phyloP scores from a whole-genome alignment of 2,113 vertebrate genomes.

The Phylloscopus whistleri region DNA sequence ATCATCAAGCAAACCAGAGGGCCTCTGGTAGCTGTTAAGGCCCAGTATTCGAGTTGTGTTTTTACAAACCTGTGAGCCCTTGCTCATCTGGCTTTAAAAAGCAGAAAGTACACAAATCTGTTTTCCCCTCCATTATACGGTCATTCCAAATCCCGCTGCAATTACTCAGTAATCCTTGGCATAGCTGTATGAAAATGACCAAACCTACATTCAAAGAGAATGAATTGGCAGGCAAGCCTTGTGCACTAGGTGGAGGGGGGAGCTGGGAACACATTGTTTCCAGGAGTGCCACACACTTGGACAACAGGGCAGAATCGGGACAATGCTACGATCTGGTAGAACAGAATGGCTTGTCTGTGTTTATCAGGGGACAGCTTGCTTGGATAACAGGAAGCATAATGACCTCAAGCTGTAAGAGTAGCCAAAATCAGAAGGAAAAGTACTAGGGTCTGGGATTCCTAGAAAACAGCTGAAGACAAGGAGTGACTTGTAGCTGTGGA shows the following conservation, averaged over 20 bases:
- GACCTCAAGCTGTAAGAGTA: neutral
- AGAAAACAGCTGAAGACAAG: neutral
- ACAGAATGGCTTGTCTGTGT: neutral
- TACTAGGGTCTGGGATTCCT: neutral
- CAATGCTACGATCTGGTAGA: neutral
- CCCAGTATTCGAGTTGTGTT: rapidly evolving
- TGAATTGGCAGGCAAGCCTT: neutral
- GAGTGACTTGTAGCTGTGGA: neutral
- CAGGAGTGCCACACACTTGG: neutral
- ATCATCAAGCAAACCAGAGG: neutral
- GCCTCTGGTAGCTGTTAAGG: neutral
- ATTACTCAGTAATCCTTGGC: conserved; percentile 14
- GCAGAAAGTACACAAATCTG: neutral
- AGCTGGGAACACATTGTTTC: neutral
- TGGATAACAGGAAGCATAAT: neutral
- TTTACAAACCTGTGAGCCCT: neutral
- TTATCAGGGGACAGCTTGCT: neutral
- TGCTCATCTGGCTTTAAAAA: neutral
- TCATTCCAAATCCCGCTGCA: neutral
- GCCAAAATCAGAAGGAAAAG: neutral
- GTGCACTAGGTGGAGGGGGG: neutral
- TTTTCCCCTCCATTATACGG: neutral
- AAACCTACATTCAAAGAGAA: neutral
- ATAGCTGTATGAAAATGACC: neutral
- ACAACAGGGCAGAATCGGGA: rapidly evolving